Conservation (phyloP, 1,140 invertebrate species). For the Drosophila equinoxialis region DNA sequence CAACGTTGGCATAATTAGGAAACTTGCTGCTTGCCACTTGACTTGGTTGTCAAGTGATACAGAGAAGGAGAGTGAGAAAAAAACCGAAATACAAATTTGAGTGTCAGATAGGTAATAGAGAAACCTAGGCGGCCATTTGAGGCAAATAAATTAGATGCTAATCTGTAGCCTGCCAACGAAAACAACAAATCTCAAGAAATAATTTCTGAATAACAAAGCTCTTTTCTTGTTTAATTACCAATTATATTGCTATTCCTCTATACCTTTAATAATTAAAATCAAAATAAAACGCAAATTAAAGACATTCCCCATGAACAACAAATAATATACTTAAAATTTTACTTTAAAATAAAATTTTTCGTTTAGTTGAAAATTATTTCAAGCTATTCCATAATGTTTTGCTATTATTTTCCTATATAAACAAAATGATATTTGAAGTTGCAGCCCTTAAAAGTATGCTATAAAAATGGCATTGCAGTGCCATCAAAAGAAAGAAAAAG, state of each 20-base stretch:
- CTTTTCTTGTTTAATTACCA: not conserved
- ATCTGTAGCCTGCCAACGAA: not conserved
- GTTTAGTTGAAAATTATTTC: too few relatives aligned
- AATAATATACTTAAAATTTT: too few relatives aligned
- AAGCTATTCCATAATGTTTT: not conserved
- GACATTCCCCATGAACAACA: too few relatives aligned
- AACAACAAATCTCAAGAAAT: not conserved
- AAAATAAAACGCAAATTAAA: too few relatives aligned
- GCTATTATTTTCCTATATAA: not conserved
- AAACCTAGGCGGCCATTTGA: not conserved
- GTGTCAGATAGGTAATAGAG: not conserved
- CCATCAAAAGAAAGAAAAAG: not conserved
- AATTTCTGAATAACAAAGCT: too few relatives aligned
- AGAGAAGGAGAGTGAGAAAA: not conserved
- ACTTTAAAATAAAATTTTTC: too few relatives aligned
- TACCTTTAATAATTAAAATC: too few relatives aligned
- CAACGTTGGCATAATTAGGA: constrained; percentile 9
- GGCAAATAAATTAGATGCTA: constrained; percentile 1
- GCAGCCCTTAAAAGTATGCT: not conserved
- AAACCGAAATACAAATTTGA: not conserved
- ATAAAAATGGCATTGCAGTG: constrained; percentile 1
- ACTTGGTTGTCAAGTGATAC: constrained; percentile 6
- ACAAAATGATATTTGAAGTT: not conserved
- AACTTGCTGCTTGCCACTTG: constrained; percentile 12
- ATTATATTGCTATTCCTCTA: too few relatives aligned